Evolutionary conservation across 2,888 invertebrate genomes (phyloP).

Genomic region (Harpalus rufipes): DNA sequence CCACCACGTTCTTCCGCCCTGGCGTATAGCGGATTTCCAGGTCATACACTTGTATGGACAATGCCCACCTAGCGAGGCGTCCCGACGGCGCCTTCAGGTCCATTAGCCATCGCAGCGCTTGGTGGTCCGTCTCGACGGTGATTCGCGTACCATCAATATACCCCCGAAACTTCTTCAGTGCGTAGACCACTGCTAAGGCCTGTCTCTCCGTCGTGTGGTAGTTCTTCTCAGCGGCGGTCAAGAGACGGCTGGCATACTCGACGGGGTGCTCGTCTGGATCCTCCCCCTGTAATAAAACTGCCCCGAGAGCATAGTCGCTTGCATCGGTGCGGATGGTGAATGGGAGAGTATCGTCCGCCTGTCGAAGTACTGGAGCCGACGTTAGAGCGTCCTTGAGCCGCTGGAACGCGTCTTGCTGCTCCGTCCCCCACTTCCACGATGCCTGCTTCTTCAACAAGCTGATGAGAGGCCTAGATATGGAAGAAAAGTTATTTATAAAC

Average conservation of each 20-base stretch:
- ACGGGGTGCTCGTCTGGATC: not conserved
- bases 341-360: constrained; percentile 68
- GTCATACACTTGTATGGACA: not conserved
- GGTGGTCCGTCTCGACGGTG: not conserved
- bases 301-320: not conserved
- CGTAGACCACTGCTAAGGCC: not conserved
- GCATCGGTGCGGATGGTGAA: not conserved
- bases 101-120: not conserved
- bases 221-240: not conserved
- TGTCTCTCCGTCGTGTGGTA: not conserved
- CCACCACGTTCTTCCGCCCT: not conserved
- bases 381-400: not conserved
- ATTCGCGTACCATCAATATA: not conserved
- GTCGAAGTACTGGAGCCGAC: constrained; percentile 62
- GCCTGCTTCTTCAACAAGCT: constrained; percentile 9
- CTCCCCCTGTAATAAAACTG: not conserved
- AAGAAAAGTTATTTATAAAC: not conserved
- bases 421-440: not conserved
- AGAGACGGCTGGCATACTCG: not conserved
- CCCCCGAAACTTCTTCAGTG: not conserved
- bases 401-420: not conserved
- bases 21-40: not conserved
- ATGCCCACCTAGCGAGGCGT: not conserved
- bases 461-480: not conserved
- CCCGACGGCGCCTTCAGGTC: not conserved